A percentile compares a stretch with the other conserved stretches of the same genome.
Conservation (phyloP, 2,888 invertebrate species). For the Ichneumoninae sp. region DNA sequence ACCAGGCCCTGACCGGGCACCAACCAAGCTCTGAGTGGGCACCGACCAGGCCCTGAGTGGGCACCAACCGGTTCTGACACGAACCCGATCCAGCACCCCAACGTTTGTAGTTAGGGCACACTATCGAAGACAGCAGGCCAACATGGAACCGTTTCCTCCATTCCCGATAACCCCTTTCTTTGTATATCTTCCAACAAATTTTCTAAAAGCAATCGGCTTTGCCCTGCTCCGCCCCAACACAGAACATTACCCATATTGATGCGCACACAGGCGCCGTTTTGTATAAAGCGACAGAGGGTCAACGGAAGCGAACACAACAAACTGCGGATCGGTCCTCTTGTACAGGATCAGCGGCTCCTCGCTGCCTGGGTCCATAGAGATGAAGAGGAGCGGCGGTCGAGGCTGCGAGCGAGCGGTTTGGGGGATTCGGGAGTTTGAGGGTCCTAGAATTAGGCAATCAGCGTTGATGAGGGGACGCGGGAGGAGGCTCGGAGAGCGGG, state of each 20-base stretch:
- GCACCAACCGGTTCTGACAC: no score
- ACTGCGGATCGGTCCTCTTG: slow-evolving; percentile 69
- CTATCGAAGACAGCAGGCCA: no score
- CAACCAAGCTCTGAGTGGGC: no score
- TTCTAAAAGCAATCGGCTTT: no score
- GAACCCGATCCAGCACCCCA: no score
- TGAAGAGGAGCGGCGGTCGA: slow-evolving; percentile 60
- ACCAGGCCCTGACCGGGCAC: no score
- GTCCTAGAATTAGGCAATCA: slow-evolving; percentile 84
- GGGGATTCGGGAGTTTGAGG: slow-evolving; percentile 76
- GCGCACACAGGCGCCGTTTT: background rate
- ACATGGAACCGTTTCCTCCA: no score
- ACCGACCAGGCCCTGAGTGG: no score
- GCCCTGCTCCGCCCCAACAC: background rate
- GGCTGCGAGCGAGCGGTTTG: slow-evolving; percentile 38
- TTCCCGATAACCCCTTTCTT: no score
- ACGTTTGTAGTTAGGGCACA: no score
- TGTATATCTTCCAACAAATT: no score
- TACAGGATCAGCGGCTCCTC: slow-evolving; percentile 70
- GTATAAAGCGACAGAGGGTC: slow-evolving; percentile 43
- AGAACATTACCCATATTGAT: slow-evolving; percentile 1
- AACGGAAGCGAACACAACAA: slow-evolving; percentile 66
- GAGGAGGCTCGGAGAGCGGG: slow-evolving; percentile 63
- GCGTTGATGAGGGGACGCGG: slow-evolving; percentile 82
- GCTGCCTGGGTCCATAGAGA: slow-evolving; percentile 63